Percentiles rank a stretch among this genome's conserved stretches.
Conservation (phyloP, 2,113 vertebrate genomes). For the Muscicapa adusta region DNA sequence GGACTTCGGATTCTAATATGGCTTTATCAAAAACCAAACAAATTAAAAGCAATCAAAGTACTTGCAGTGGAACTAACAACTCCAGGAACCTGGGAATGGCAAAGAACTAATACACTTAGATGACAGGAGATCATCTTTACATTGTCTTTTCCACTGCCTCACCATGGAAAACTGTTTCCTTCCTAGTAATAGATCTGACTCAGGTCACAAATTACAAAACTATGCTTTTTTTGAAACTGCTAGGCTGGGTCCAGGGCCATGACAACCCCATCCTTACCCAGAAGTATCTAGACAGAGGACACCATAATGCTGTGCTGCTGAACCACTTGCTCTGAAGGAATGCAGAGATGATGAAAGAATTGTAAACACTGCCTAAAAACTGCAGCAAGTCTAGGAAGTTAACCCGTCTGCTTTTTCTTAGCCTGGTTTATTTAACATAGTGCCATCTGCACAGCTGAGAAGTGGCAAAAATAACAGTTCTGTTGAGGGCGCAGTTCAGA, state of each 20-base stretch:
- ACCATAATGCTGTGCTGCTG: background rate
- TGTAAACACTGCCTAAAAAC: background rate
- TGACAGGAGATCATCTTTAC: background rate
- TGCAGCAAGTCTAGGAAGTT: background rate
- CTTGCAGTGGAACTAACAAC: background rate
- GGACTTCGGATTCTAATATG: background rate
- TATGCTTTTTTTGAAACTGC: background rate
- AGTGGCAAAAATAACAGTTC: background rate
- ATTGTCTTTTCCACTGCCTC: background rate
- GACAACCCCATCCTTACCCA: background rate
- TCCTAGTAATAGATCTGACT: background rate
- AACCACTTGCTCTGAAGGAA: conserved; percentile 3
- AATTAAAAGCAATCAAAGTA: conserved; percentile 35
- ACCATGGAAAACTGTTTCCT: background rate
- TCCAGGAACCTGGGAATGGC: background rate
- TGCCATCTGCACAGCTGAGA: background rate
- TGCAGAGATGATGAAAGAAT: background rate
- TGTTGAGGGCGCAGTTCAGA: background rate
- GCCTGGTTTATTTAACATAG: background rate
- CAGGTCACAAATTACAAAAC: background rate
- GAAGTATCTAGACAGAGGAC: background rate
- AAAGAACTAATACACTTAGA: background rate
- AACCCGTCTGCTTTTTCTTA: background rate
- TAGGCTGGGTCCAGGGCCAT: background rate
- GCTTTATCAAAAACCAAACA: conserved; percentile 16